phyloP scores from a whole-genome alignment of 2,797 vertebrate species.

The Karalla daura region DNA sequence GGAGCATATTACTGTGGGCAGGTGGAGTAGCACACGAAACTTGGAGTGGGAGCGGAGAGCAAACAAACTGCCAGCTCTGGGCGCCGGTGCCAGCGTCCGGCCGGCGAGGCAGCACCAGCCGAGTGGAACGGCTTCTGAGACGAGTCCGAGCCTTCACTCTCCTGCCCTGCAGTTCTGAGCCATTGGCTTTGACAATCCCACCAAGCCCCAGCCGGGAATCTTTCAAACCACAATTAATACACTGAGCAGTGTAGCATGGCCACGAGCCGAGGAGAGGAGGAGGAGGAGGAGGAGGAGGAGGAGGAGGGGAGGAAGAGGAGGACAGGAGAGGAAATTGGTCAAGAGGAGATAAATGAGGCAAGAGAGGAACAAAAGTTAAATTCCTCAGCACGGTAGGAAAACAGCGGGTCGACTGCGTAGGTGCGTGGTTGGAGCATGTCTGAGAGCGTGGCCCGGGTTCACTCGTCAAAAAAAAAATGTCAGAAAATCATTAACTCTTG shows the following conservation, averaged over 20 bases:
- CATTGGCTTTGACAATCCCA: conserved; percentile 68
- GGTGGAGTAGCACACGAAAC: conserved; percentile 8
- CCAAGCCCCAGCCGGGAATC: conserved; percentile 65
- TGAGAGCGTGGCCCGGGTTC: neutral
- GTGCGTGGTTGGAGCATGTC: too few species aligned
- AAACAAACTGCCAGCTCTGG: conserved; percentile 42
- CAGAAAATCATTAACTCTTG: conserved; percentile 45
- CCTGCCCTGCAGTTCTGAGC: conserved; percentile 69
- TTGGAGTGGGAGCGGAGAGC: conserved; percentile 22
- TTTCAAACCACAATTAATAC: conserved; percentile 77
- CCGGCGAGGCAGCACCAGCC: conserved; percentile 28
- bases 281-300: conserved; percentile 9
- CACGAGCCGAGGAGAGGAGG: conserved; percentile 30
- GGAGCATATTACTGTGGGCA: conserved; percentile 19
- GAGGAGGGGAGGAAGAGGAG: neutral
- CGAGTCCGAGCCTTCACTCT: conserved; percentile 53
- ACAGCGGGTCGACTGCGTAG: neutral
- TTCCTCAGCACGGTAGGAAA: conserved; percentile 14
- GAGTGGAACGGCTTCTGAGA: conserved; percentile 57
- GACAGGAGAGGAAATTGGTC: conserved; percentile 34
- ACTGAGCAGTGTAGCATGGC: conserved; percentile 63
- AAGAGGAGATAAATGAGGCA: conserved; percentile 49
- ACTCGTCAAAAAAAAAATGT: conserved; percentile 20
- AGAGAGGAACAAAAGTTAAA: conserved; percentile 14
- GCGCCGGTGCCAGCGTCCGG: conserved; percentile 39